Evolutionary conservation across 2,113 vertebrate species (phyloP).

Genomic region (Bos javanicus): DNA sequence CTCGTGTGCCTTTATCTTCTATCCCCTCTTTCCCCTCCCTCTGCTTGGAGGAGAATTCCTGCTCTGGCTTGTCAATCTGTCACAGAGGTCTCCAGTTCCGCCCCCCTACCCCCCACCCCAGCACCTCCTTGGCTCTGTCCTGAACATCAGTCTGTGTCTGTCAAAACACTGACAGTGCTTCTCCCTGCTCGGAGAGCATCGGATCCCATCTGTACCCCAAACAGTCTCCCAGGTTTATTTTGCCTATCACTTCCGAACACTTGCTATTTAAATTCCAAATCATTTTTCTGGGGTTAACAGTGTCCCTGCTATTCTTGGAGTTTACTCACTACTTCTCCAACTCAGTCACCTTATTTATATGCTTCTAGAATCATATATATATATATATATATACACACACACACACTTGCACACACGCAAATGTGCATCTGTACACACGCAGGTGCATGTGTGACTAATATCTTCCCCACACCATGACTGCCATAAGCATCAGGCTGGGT

Average conservation of each 20-base stretch:
- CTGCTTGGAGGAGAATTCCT: neutral
- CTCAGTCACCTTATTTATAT: slow-evolving; percentile 54
- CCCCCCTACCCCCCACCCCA: neutral
- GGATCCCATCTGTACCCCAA: slow-evolving; percentile 59
- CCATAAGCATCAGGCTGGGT: neutral
- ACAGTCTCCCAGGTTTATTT: slow-evolving; percentile 68
- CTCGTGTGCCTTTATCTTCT: neutral
- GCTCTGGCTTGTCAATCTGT: slow-evolving; percentile 11
- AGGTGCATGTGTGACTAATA: neutral
- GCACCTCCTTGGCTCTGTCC: slow-evolving; percentile 57
- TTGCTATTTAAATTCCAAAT: slow-evolving; percentile 74
- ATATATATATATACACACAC: no score
- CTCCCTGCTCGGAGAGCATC: slow-evolving; percentile 25
- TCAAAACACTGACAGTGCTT: slow-evolving; percentile 32
- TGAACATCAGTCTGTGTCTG: slow-evolving; percentile 20
- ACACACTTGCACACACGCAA: neutral
- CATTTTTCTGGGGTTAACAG: slow-evolving; percentile 65
- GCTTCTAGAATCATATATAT: neutral
- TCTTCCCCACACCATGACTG: neutral
- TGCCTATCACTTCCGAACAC: slow-evolving; percentile 57
- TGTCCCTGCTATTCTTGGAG: slow-evolving; percentile 70
- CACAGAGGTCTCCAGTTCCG: neutral
- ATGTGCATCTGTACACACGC: neutral
- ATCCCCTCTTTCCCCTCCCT: neutral
- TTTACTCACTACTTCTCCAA: slow-evolving; percentile 49